phyloP scores from a whole-genome alignment of 1,140 invertebrate species.

The Drosophila pandora region DNA sequence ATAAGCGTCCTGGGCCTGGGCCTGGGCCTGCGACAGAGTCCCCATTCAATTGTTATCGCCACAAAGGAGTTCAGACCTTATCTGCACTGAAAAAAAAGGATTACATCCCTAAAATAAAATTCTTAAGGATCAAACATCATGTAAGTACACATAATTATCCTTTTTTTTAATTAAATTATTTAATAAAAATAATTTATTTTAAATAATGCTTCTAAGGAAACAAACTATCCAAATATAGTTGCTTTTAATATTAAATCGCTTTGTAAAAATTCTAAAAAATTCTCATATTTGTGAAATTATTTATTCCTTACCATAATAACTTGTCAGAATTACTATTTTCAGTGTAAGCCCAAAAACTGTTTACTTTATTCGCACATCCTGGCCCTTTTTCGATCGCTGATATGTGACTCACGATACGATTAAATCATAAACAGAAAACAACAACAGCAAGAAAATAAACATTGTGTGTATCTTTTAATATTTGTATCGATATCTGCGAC shows the following conservation, averaged over 20 bases:
- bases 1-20: conserved; percentile 41
- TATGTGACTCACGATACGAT: background rate
- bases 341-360: background rate
- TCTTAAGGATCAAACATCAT: background rate
- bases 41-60: conserved; percentile 14
- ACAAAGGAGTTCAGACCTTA: conserved; percentile 12
- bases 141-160: background rate
- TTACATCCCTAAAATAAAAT: background rate
- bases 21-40: conserved; percentile 20
- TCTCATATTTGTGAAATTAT: too few species aligned
- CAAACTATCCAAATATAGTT: too few species aligned
- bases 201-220: too few species aligned
- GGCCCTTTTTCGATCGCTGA: conserved; percentile 3
- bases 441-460: conserved; percentile 8
- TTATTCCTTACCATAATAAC: too few species aligned
- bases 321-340: background rate
- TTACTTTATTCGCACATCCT: conserved; percentile 24
- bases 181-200: too few species aligned
- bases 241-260: too few species aligned
- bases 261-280: too few species aligned
- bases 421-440: conserved; percentile 18
- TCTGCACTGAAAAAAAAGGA: conserved; percentile 22
- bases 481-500: conserved; percentile 14
- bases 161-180: too few species aligned
- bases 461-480: conserved; percentile 22